Percentiles rank a stretch among this genome's conserved stretches.
Conservation (phyloP, 1,140 invertebrate genomes). For the Acyrthosiphon pisum region DNA sequence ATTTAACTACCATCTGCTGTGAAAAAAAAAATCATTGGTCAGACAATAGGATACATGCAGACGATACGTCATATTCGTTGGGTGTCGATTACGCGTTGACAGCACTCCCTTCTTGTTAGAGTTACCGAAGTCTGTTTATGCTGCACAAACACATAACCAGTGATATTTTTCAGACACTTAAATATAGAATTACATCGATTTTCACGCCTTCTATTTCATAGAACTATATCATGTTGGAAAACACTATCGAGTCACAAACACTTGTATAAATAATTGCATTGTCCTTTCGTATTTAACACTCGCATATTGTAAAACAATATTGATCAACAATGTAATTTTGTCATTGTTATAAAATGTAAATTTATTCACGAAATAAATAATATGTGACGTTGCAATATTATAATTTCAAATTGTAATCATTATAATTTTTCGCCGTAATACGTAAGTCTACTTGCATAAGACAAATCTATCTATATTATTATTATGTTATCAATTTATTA, state of each 20-base stretch:
- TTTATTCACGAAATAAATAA: background rate
- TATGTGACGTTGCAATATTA: no score
- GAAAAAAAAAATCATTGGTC: background rate
- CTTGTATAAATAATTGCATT: background rate
- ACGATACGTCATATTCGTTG: constrained; percentile 23
- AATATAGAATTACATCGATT: constrained; percentile 48
- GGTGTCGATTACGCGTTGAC: background rate
- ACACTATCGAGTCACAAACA: background rate
- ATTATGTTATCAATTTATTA: background rate
- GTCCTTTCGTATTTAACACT: background rate
- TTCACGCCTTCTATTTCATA: background rate
- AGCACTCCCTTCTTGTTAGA: background rate
- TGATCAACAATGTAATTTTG: background rate
- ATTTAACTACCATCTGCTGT: no score
- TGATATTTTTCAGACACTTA: constrained; percentile 31
- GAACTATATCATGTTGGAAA: background rate
- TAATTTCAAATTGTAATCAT: background rate
- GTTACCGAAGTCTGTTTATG: background rate
- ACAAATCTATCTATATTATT: background rate
- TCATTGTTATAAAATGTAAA: background rate
- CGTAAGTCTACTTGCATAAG: background rate
- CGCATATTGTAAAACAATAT: background rate
- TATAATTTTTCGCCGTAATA: background rate
- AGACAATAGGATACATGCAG: constrained; percentile 12
- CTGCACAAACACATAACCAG: background rate